Evolutionary conservation across 64 coral and sea anemone species (phyloP).

Genomic region (Orbicella faveolata): DNA sequence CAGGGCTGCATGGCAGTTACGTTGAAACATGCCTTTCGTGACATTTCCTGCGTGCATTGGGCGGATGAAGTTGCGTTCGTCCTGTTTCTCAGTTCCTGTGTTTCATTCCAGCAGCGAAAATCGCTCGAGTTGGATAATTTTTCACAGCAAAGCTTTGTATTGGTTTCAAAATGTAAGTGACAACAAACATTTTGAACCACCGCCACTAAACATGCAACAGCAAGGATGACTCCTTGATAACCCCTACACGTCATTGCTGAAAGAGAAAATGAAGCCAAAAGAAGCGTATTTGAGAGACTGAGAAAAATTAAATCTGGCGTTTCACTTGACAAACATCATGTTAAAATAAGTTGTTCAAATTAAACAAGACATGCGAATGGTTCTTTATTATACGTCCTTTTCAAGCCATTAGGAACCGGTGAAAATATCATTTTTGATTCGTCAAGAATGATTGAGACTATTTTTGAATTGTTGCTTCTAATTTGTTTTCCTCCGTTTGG

Average conservation of each 20-base stretch:
- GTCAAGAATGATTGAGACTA: conserved; percentile 1
- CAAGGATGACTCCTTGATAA: not conserved
- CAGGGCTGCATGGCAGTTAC: not conserved
- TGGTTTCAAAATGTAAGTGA: not conserved
- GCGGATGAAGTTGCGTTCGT: not conserved
- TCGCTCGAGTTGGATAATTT: conserved; percentile 1
- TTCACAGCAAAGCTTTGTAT: conserved; percentile 18
- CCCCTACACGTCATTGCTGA: conserved; percentile 21
- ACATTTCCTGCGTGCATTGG: not conserved
- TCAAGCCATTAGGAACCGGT: not conserved
- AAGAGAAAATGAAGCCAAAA: not conserved
- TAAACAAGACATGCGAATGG: not conserved
- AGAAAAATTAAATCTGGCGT: conserved; percentile 2
- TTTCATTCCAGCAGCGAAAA: conserved; percentile 40
- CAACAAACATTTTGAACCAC: not conserved
- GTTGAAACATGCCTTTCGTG: not conserved
- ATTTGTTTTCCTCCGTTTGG: not conserved
- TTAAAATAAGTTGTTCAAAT: not conserved
- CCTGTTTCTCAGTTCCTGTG: not conserved
- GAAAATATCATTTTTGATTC: not conserved
- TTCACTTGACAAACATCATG: not conserved
- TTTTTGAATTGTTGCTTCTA: not conserved
- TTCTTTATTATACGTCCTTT: conserved; percentile 1
- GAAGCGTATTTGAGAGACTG: not conserved
- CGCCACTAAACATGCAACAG: not conserved